These are phyloP conservation scores for Trinorchestia longiramus DNA, from an alignment of 1,140 invertebrate genomes.

Conservation along the genomic window DNA sequence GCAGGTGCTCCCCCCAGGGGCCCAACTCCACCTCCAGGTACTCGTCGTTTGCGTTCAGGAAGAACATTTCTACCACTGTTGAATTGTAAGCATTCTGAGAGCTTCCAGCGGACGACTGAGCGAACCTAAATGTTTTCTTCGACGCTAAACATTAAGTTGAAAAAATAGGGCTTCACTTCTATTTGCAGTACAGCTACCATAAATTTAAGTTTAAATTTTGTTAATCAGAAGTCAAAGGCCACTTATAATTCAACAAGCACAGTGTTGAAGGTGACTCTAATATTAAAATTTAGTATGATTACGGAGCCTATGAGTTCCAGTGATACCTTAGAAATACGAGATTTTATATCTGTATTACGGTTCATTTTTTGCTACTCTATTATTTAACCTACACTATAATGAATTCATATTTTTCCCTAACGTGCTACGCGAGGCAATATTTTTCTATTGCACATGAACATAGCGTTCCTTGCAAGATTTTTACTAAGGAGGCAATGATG, in stretches of 20 bases:
- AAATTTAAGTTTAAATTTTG: background rate
- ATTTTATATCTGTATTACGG: no score
- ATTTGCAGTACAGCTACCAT: background rate
- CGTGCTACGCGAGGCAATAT: no score
- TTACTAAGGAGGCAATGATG: no score
- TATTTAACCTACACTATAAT: no score
- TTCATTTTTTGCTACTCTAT: no score
- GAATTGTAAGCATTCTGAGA: background rate
- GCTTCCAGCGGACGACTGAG: background rate
- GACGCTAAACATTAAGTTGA: background rate
- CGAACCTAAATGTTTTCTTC: background rate
- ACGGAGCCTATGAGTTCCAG: no score
- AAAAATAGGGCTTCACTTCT: background rate
- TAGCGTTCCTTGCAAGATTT: no score
- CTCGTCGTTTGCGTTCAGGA: slow-evolving; percentile 71
- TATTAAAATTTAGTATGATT: no score
- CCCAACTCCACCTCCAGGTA: slow-evolving; percentile 73
- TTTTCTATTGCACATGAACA: no score
- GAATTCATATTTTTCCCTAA: no score
- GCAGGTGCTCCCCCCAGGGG: slow-evolving; percentile 72
- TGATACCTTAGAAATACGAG: no score
- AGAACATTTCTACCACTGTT: slow-evolving; percentile 73
- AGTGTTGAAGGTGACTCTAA: background rate
- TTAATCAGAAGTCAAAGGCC: background rate
- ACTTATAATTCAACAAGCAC: background rate